These are phyloP conservation scores for Acanthurus tractus DNA, from an alignment of 2,797 vertebrate species.

Conservation along the genomic window DNA sequence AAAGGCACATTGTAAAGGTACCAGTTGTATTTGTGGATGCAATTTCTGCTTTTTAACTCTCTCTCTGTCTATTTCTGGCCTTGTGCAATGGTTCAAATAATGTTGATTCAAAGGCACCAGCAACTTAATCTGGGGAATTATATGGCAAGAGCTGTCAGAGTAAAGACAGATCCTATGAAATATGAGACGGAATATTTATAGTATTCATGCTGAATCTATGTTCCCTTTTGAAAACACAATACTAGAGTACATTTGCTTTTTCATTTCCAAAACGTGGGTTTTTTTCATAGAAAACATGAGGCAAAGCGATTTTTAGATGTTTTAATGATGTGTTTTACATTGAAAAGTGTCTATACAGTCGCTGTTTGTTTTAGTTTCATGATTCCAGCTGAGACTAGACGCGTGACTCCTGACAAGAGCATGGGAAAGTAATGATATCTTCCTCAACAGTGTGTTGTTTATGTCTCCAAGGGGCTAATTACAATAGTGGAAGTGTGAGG, in stretches of 20 bases:
- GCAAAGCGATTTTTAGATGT: constrained; percentile 50
- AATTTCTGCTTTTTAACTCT: constrained; percentile 52
- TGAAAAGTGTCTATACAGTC: constrained; percentile 52
- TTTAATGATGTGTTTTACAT: constrained; percentile 69
- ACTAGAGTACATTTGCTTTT: constrained; percentile 11
- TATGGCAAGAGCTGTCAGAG: constrained; percentile 40
- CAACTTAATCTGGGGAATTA: constrained; percentile 67
- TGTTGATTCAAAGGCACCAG: constrained; percentile 42
- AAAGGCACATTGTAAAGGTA: neutral
- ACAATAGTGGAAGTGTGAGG: constrained; percentile 73
- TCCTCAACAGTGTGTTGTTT: constrained; percentile 66
- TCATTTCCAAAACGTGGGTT: constrained; percentile 28
- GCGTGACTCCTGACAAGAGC: constrained; percentile 67
- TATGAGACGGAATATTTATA: constrained; percentile 61
- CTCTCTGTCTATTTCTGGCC: constrained; percentile 46
- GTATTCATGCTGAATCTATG: constrained; percentile 40
- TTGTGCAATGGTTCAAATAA: constrained; percentile 70
- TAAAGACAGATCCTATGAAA: constrained; percentile 48
- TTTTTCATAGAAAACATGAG: constrained; percentile 31
- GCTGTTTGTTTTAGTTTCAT: constrained; percentile 60
- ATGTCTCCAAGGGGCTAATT: constrained; percentile 84
- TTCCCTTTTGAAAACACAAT: constrained; percentile 42
- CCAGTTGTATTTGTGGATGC: constrained; percentile 23
- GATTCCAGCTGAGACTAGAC: constrained; percentile 61
- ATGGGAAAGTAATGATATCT: constrained; percentile 75